Percentiles rank a stretch among this genome's conserved stretches.
phyloP scores from a whole-genome alignment of 2,888 invertebrate genomes.

The Tenthredo scrophulariae region DNA sequence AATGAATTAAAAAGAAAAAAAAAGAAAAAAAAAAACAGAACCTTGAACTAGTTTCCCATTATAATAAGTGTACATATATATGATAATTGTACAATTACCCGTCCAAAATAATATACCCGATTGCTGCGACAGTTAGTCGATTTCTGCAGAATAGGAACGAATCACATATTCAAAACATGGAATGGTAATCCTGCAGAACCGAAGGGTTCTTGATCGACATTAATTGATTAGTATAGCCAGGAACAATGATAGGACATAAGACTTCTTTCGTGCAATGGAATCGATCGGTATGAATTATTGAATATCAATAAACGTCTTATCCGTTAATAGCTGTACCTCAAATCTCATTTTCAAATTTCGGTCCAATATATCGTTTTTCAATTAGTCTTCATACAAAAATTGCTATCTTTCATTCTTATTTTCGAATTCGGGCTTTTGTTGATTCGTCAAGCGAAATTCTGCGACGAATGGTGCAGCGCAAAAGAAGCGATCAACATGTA shows the following conservation, averaged over 20 bases:
- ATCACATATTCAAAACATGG: background rate
- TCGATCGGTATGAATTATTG: background rate
- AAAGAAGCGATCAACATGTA: background rate
- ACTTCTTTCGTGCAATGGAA: background rate
- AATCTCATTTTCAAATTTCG: background rate
- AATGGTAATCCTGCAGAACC: background rate
- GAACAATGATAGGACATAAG: no score
- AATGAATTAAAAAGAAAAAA: background rate
- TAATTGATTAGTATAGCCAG: background rate
- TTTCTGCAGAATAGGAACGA: background rate
- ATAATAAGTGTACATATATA: background rate
- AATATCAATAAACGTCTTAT: background rate
- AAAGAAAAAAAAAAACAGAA: background rate
- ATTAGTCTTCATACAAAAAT: background rate
- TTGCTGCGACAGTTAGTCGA: background rate
- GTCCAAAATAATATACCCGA: background rate
- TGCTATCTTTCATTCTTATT: background rate
- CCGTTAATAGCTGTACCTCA: background rate
- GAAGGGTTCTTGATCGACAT: background rate
- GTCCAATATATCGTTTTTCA: background rate
- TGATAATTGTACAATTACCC: background rate
- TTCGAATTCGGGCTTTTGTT: background rate
- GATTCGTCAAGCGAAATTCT: background rate
- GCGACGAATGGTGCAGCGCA: background rate
- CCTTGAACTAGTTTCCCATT: conserved; percentile 34